Percentiles rank a stretch among this genome's conserved stretches.
Evolutionary conservation across 2,888 invertebrate species (phyloP).

Genomic region (Stenichneumon culpator): DNA sequence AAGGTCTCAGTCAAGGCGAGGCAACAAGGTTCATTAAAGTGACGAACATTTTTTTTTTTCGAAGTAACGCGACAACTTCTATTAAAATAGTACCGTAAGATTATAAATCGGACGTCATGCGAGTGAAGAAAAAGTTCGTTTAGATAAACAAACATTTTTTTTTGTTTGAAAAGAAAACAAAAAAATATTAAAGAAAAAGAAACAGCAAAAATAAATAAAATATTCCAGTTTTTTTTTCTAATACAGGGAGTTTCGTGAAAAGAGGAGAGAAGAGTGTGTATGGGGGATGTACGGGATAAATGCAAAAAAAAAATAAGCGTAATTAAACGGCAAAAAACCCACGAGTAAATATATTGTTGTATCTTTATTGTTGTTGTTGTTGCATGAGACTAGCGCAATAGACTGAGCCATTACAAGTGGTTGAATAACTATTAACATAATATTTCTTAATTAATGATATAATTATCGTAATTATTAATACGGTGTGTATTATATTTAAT

Average conservation of each 20-base stretch:
- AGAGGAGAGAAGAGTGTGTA: slow-evolving; percentile 65
- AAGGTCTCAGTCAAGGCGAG: slow-evolving; percentile 70
- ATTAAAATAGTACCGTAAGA: slow-evolving; percentile 73
- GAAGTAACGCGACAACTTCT: slow-evolving; percentile 73
- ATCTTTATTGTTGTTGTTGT: slow-evolving; percentile 83
- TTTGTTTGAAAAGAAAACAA: neutral
- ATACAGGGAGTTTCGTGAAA: slow-evolving; percentile 63
- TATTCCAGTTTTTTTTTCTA: slow-evolving; percentile 77
- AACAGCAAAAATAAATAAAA: slow-evolving; percentile 55
- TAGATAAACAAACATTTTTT: slow-evolving; percentile 43
- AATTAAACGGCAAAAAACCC: slow-evolving; percentile 69
- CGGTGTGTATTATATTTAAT: slow-evolving; percentile 83
- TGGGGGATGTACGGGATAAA: slow-evolving; percentile 71
- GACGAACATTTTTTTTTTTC: slow-evolving; percentile 7
- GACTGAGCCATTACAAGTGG: slow-evolving; percentile 82
- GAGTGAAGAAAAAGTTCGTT: slow-evolving; percentile 63
- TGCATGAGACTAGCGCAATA: slow-evolving; percentile 84
- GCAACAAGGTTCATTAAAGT: slow-evolving; percentile 33
- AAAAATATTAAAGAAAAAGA: neutral
- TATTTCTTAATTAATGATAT: slow-evolving; percentile 82
- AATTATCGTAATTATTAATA: slow-evolving; percentile 82
- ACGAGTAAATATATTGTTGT: slow-evolving; percentile 83
- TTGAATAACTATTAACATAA: slow-evolving; percentile 82
- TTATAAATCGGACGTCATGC: slow-evolving; percentile 58
- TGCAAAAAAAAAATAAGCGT: slow-evolving; percentile 60